Evolutionary conservation across 2,797 vertebrate species (phyloP), one percentile per base, ranked within the genome.

Genomic region (Scomberomorus guttatus): DNA sequence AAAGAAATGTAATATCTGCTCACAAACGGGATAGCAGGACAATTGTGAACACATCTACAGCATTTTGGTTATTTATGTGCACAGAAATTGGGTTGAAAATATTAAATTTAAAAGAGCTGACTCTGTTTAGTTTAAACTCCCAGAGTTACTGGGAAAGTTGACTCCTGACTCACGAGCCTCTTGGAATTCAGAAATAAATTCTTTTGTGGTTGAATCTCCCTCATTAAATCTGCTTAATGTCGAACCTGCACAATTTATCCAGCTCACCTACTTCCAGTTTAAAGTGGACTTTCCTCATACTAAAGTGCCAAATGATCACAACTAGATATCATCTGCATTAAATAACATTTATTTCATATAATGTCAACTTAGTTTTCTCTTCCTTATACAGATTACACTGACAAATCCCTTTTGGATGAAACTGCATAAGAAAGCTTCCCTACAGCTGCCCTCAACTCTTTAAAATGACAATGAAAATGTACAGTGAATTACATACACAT

Each of bases 371-470:
- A 70, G 17, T 37, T 61, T 56, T 3, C 2, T 50, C 10, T 51
- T 73, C 7, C 4, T 79, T 9, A 17, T 0, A 64, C 44, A 77
- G 61, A 74, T 44, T 29, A 67, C 25, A 62, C 34, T 27, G 72
- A 82, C 2, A n/a, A 69, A 71, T 82, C 55, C 51, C 17, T 59
- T 72, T 51, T 52, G 51, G 44, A 68, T 81, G 27, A 81, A 81
- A 81, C 60, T 83, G 78, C 71, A 74, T 37, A n/a, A 25, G 51
- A 48, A 62, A 65, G 61, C 8, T 32, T 50, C 50, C 37, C 24
- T 50, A 61, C 68, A 60, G 46, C 54, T 64, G 48, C 10, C 2
- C 9, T 67, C 22, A 1, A 27, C 50, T 51, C 39, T n/a, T 57
- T 2, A 32, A 32, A 32, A 32, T 32, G 6, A 32, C 29, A 32